phyloP scores from a whole-genome alignment of 2,113 vertebrate genomes.

The Syngnathus floridae region DNA sequence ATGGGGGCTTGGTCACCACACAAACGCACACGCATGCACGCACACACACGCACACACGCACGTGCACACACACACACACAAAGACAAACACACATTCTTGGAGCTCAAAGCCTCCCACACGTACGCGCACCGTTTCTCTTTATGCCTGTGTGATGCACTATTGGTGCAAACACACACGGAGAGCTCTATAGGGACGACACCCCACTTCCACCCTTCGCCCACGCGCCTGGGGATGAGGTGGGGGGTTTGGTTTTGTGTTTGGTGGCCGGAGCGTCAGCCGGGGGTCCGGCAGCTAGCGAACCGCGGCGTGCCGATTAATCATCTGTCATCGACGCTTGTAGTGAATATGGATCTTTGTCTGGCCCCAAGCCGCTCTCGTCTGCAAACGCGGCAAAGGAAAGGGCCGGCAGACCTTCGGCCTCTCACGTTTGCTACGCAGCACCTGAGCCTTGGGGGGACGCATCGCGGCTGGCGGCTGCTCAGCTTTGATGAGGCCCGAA shows the following conservation, averaged over 20 bases:
- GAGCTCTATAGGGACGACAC: slow-evolving; percentile 47
- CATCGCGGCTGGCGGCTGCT: not conserved
- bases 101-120: slow-evolving; percentile 13
- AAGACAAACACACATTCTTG: slow-evolving; percentile 16
- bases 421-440: not conserved
- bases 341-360: slow-evolving; percentile 64
- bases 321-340: slow-evolving; percentile 60
- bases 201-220: slow-evolving; percentile 63
- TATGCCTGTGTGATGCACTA: no score
- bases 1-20: slow-evolving; percentile 54
- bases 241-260: slow-evolving; percentile 59
- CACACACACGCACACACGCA: not conserved
- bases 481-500: not conserved
- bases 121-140: not conserved
- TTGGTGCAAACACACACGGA: slow-evolving; percentile 15
- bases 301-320: slow-evolving; percentile 65
- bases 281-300: slow-evolving; percentile 47
- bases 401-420: not conserved
- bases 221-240: slow-evolving; percentile 40
- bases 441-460: not conserved
- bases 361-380: not conserved
- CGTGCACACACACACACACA: slow-evolving; percentile 17
- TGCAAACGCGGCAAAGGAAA: not conserved
- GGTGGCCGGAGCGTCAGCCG: slow-evolving; percentile 48
- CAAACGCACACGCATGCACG: slow-evolving; percentile 2